These are phyloP conservation scores for Actinopyga echinites DNA, from an alignment of 53 echinoderm and acorn worm species.

Conservation along the genomic window DNA sequence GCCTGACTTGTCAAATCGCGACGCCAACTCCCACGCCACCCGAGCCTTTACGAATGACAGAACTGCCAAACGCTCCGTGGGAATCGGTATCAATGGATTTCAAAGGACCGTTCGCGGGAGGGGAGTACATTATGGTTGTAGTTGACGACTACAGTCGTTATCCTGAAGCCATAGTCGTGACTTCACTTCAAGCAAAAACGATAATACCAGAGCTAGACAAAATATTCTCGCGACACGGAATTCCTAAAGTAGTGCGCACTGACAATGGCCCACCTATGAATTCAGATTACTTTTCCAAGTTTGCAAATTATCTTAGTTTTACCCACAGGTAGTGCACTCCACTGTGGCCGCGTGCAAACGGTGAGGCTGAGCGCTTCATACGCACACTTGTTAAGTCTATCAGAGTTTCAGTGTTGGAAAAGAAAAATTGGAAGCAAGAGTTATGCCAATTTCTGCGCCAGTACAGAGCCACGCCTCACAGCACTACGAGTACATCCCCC, in stretches of 20 bases:
- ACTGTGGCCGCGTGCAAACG: constrained; percentile 68
- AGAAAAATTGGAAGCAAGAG: constrained; percentile 49
- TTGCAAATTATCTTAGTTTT: constrained; percentile 67
- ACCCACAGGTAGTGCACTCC: constrained; percentile 59
- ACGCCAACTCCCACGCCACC: constrained; percentile 37
- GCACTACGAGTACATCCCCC: constrained; percentile 42
- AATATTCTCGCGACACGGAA: constrained; percentile 64
- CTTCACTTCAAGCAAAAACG: constrained; percentile 58
- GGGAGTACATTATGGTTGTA: constrained; percentile 76
- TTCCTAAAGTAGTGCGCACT: constrained; percentile 58
- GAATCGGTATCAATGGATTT: constrained; percentile 27
- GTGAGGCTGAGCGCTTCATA: constrained; percentile 65
- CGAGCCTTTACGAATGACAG: too few relatives aligned
- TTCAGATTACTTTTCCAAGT: constrained; percentile 57
- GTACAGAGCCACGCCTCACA: constrained; percentile 59
- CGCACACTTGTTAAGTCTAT: constrained; percentile 52
- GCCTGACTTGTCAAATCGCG: constrained; percentile 53
- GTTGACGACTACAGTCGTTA: constrained; percentile 70
- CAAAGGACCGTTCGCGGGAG: constrained; percentile 24
- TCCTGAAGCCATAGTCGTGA: constrained; percentile 61
- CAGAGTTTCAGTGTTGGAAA: constrained; percentile 45
- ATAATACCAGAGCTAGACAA: constrained; percentile 67
- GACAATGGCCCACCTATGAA: constrained; percentile 78
- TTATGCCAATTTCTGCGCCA: constrained; percentile 45
- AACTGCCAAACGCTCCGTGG: constrained; percentile 10